Evolutionary conservation across 2,888 invertebrate genomes (phyloP).

Genomic region (Eucriotettix oculatus): DNA sequence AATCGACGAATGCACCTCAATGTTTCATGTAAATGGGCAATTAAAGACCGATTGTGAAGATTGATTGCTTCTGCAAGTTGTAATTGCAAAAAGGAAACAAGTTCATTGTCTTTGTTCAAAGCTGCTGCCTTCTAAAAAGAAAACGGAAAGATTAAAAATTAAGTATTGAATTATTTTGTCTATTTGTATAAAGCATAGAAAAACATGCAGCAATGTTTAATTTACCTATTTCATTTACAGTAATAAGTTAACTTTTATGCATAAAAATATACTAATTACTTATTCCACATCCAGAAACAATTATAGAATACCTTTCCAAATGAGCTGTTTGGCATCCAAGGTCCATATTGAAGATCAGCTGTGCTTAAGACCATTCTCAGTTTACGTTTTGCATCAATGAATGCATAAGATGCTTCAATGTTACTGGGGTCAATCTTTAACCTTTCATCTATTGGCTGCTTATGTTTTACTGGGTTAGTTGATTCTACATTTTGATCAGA

Average conservation of each 20-base stretch:
- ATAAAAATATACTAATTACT: no score
- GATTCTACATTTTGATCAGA: constrained; percentile 8
- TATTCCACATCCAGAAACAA: no score
- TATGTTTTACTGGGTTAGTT: constrained; percentile 3
- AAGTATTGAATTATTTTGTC: no score
- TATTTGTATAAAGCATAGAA: no score
- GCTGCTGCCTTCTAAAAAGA: background rate
- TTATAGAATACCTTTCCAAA: no score
- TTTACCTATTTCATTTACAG: no score
- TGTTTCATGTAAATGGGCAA: constrained; percentile 69
- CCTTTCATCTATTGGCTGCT: constrained; percentile 29
- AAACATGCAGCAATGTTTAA: no score
- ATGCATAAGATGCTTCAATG: constrained; percentile 36
- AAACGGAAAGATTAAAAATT: no score
- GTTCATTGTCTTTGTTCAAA: constrained; percentile 20
- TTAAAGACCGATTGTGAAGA: constrained; percentile 55
- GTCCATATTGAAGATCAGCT: constrained; percentile 58
- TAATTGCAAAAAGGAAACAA: constrained; percentile 51
- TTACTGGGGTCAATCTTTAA: constrained; percentile 34
- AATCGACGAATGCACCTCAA: constrained; percentile 59
- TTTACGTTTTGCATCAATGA: constrained; percentile 59
- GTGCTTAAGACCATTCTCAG: constrained; percentile 79
- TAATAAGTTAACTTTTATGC: no score
- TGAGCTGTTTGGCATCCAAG: constrained; percentile 16
- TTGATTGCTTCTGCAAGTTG: constrained; percentile 71